Evolutionary conservation across 1,140 invertebrate species (phyloP).

Genomic region (Spodoptera litura): DNA sequence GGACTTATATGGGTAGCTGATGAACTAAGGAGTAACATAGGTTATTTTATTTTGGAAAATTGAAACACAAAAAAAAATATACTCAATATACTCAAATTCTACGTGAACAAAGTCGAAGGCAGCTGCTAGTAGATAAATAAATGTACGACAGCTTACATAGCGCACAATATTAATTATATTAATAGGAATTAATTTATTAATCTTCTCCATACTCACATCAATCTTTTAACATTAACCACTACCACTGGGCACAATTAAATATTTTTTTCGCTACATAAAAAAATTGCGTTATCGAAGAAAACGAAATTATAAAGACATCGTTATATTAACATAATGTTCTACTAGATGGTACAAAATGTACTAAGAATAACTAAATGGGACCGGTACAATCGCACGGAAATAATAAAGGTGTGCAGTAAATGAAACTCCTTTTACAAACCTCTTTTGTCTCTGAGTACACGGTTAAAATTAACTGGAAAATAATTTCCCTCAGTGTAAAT

Average conservation of each 20-base stretch:
- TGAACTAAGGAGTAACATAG: no score
- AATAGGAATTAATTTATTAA: no score
- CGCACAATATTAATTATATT: no score
- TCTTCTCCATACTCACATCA: no score
- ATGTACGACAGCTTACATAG: no score
- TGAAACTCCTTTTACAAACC: conserved; percentile 10
- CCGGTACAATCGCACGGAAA: neutral
- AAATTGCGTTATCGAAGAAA: neutral
- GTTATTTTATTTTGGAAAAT: no score
- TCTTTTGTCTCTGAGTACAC: neutral
- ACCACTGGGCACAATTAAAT: neutral
- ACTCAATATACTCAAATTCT: no score
- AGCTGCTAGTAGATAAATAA: no score
- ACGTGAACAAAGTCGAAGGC: no score
- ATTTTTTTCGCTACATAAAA: neutral
- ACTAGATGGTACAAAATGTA: neutral
- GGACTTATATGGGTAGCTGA: no score
- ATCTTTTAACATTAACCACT: no score
- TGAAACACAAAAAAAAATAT: no score
- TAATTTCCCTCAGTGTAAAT: conserved; percentile 15
- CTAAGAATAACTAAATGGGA: neutral
- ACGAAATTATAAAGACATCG: neutral
- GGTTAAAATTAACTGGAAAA: conserved; percentile 26
- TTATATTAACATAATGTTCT: conserved; percentile 24
- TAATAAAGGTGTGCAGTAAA: conserved; percentile 24